phyloP scores from a whole-genome alignment of 2,797 vertebrate species.

The Danionella dracula region DNA sequence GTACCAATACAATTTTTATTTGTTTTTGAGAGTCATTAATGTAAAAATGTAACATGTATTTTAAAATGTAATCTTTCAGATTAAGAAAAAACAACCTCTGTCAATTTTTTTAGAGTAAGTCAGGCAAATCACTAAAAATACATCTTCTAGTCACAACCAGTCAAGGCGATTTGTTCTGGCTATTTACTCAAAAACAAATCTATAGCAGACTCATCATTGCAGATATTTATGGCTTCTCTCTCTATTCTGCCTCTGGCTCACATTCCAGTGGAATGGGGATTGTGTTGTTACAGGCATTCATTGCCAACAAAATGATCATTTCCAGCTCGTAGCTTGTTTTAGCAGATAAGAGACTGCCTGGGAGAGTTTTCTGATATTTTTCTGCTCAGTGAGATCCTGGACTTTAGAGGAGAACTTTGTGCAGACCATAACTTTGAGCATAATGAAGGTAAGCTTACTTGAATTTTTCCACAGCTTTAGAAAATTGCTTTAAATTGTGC shows the following conservation, averaged over 20 bases:
- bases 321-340: neutral
- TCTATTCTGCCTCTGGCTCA: neutral
- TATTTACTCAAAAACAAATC: neutral
- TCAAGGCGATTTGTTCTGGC: neutral
- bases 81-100: too few species aligned
- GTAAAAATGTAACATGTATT: too few species aligned
- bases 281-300: slow-evolving; percentile 1
- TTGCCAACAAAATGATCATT: slow-evolving; percentile 2
- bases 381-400: neutral
- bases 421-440: neutral
- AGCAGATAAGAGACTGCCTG: neutral
- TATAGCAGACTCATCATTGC: neutral
- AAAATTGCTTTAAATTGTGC: too few species aligned
- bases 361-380: neutral
- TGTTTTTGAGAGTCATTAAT: too few species aligned
- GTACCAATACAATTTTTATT: too few species aligned
- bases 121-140: too few species aligned
- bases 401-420: too few species aligned
- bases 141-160: too few species aligned
- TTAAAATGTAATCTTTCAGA: too few species aligned
- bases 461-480: neutral
- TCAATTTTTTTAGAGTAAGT: too few species aligned
- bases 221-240: neutral
- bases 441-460: slow-evolving; percentile 17
- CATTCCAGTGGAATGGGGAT: slow-evolving; percentile 15